Conservation (phyloP, 92 coral and sea anemone genomes). For the Metridium senile region DNA sequence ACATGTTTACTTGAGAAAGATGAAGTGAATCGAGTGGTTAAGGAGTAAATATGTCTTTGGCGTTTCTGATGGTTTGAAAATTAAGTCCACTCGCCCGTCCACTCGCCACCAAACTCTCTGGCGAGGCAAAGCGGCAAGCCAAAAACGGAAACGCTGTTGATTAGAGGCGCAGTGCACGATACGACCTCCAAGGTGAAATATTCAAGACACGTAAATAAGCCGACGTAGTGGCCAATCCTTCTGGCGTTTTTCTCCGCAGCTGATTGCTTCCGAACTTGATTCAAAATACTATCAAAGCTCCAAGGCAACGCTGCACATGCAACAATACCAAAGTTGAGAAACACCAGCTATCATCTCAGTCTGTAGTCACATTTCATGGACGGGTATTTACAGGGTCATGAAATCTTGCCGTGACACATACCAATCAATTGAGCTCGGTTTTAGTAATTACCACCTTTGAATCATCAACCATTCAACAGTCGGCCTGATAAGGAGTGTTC, state of each 20-base stretch:
- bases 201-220: conserved; percentile 53
- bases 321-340: conserved; percentile 6
- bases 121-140: conserved; percentile 37
- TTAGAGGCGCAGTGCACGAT: conserved; percentile 45
- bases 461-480: conserved; percentile 12
- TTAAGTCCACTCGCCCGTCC: conserved; percentile 14
- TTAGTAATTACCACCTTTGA: conserved; percentile 27
- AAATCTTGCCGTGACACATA: conserved; percentile 39
- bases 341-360: not conserved
- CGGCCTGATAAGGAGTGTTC: conserved; percentile 24
- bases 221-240: conserved; percentile 38
- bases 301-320: conserved; percentile 12
- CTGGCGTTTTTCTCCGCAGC: conserved; percentile 14
- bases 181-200: conserved; percentile 48
- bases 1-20: conserved; percentile 13
- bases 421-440: conserved; percentile 26
- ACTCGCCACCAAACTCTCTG: conserved; percentile 39
- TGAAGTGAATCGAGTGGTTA: conserved; percentile 10
- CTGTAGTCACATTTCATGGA: conserved; percentile 6
- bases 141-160: conserved; percentile 50
- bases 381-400: conserved; percentile 18
- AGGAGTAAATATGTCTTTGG: conserved; percentile 15
- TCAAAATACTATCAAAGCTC: not conserved
- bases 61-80: conserved; percentile 28
- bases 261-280: not conserved